Evolutionary conservation across 2,888 invertebrate genomes (phyloP).

Genomic region (Ormia ochracea): DNA sequence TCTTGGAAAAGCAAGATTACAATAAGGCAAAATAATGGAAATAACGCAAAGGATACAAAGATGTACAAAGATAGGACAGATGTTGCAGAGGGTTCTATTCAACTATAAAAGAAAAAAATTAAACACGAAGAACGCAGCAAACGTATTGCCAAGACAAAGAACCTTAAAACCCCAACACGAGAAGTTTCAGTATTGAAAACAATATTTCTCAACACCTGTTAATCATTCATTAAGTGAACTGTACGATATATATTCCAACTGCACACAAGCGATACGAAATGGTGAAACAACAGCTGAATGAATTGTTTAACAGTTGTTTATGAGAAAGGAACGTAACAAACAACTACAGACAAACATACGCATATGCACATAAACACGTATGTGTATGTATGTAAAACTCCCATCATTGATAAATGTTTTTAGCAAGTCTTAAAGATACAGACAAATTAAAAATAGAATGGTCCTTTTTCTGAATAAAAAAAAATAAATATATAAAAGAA

Average conservation of each 20-base stretch:
- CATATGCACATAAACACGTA: background rate
- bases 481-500: background rate
- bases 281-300: slow-evolving; percentile 52
- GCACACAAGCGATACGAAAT: background rate
- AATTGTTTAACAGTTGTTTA: slow-evolving; percentile 51
- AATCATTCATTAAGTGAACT: slow-evolving; percentile 53
- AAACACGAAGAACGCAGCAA: background rate
- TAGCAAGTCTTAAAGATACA: background rate
- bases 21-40: slow-evolving; percentile 2
- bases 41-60: background rate
- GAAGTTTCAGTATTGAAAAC: slow-evolving; percentile 15
- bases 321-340: background rate
- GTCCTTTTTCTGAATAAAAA: slow-evolving; percentile 15
- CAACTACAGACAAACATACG: background rate
- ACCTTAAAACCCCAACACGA: background rate
- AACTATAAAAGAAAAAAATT: background rate
- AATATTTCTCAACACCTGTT: slow-evolving; percentile 56
- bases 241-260: slow-evolving; percentile 13
- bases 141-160: slow-evolving; percentile 4
- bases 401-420: no score
- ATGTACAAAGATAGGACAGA: slow-evolving; percentile 28
- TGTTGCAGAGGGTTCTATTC: slow-evolving; percentile 1
- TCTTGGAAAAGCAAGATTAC: background rate
- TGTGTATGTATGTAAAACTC: no score
- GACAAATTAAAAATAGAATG: background rate